Evolutionary conservation across 2,888 invertebrate genomes (phyloP).

Genomic region (Acronicta alni): DNA sequence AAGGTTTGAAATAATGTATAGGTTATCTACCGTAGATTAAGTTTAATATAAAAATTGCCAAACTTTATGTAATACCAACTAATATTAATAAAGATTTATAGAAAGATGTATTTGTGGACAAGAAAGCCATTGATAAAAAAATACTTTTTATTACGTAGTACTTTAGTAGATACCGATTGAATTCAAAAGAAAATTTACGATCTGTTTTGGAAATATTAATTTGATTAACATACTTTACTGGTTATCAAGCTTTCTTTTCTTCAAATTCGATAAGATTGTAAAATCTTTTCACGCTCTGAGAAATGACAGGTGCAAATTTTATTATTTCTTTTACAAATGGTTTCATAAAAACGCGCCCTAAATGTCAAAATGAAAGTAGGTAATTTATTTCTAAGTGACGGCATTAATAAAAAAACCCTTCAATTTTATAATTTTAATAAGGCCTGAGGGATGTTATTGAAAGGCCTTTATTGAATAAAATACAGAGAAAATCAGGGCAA

Average conservation of each 20-base stretch:
- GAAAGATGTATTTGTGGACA: too few relatives aligned
- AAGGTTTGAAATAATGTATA: too few relatives aligned
- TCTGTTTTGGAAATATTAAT: conserved; percentile 12
- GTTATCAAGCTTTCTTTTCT: conserved; percentile 10
- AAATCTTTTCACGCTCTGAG: conserved; percentile 31
- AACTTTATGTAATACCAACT: too few relatives aligned
- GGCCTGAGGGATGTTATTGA: conserved; percentile 75
- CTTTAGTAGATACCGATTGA: not conserved
- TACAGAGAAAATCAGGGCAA: conserved; percentile 69
- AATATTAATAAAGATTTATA: too few relatives aligned
- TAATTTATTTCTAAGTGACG: conserved; percentile 64
- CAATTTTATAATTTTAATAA: conserved; percentile 73
- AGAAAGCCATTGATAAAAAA: too few relatives aligned
- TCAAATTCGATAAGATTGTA: conserved; percentile 23
- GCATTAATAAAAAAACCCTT: conserved; percentile 66
- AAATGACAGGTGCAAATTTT: conserved; percentile 51
- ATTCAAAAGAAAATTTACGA: not conserved
- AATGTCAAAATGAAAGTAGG: conserved; percentile 60
- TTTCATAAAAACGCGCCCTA: conserved; percentile 42
- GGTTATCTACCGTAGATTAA: too few relatives aligned
- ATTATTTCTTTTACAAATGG: conserved; percentile 37
- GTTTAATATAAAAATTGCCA: too few relatives aligned
- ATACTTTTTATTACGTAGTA: too few relatives aligned
- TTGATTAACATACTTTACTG: conserved; percentile 13
- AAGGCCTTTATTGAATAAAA: conserved; percentile 75